Evolutionary conservation across 2,113 vertebrate species (phyloP).

Genomic region (Scophthalmus maximus): DNA sequence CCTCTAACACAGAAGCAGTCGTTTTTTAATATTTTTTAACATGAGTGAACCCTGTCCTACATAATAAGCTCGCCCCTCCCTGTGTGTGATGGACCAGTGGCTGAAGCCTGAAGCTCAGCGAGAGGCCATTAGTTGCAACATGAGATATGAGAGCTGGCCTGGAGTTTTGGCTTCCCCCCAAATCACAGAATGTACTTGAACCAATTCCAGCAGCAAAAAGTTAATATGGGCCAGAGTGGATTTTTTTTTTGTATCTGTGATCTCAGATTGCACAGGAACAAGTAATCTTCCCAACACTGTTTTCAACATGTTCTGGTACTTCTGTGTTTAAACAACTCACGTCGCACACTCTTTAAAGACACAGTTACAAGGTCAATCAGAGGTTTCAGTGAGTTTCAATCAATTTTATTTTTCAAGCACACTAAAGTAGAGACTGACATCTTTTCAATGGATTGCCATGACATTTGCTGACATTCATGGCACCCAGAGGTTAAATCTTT

Average conservation of each 20-base stretch:
- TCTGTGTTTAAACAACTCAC: not conserved
- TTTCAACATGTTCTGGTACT: not conserved
- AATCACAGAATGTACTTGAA: slow-evolving; percentile 86
- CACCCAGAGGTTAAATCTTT: not conserved
- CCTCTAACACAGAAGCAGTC: not conserved
- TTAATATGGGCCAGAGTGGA: slow-evolving; percentile 71
- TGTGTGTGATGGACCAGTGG: slow-evolving; percentile 37
- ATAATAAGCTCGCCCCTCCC: slow-evolving; percentile 18
- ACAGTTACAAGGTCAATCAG: not conserved
- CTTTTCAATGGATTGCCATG: too few species aligned
- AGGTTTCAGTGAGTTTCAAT: too few species aligned
- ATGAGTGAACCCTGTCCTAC: slow-evolving; percentile 27
- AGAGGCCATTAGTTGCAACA: slow-evolving; percentile 78
- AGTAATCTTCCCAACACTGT: slow-evolving; percentile 38
- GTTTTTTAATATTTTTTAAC: not conserved
- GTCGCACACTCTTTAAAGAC: not conserved
- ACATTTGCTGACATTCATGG: not conserved
- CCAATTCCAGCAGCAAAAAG: slow-evolving; percentile 77
- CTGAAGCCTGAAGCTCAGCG: slow-evolving; percentile 54
- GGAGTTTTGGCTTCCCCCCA: slow-evolving; percentile 76
- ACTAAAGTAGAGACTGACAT: too few species aligned
- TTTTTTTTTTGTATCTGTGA: slow-evolving; percentile 62
- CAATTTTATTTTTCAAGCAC: too few species aligned
- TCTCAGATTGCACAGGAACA: slow-evolving; percentile 67
- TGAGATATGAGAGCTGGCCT: slow-evolving; percentile 69